phyloP scores from a whole-genome alignment of 2,797 vertebrate genomes.

The Eospalax fontanierii region DNA sequence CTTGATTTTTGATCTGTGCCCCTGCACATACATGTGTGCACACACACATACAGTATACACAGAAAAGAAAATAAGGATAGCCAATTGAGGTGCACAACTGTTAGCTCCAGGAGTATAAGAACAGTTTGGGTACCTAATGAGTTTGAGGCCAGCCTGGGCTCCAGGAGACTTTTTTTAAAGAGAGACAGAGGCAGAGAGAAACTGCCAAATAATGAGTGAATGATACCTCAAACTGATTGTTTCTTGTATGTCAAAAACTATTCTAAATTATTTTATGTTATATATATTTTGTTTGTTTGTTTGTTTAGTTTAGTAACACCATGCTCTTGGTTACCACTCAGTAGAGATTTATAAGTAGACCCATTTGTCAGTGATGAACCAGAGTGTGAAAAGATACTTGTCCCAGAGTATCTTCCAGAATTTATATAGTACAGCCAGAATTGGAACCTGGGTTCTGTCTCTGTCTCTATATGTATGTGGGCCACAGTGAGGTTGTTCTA shows the following conservation, averaged over 20 bases:
- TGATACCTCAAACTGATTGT: not conserved
- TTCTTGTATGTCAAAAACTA: not conserved
- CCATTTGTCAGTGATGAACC: slow-evolving; percentile 37
- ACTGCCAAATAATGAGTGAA: slow-evolving; percentile 32
- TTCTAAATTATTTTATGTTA: not conserved
- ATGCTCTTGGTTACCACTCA: not conserved
- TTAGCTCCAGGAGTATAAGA: not conserved
- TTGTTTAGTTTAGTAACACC: not conserved
- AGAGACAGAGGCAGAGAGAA: too few species aligned
- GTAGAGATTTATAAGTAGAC: not conserved
- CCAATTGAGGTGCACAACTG: too few species aligned
- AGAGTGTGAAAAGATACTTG: not conserved
- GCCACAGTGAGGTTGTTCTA: not conserved
- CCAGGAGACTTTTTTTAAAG: not conserved
- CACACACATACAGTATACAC: too few species aligned
- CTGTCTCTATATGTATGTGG: too few species aligned
- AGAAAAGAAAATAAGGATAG: not conserved
- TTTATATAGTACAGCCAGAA: too few species aligned
- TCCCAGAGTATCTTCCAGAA: not conserved
- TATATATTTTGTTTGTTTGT: not conserved
- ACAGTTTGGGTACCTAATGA: not conserved
- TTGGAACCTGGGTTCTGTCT: not conserved
- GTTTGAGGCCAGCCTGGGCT: too few species aligned
- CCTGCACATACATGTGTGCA: not conserved
- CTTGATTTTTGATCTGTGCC: not conserved